Conservation (phyloP, 2,797 vertebrate species). For the Pseudomugil tenellus region DNA sequence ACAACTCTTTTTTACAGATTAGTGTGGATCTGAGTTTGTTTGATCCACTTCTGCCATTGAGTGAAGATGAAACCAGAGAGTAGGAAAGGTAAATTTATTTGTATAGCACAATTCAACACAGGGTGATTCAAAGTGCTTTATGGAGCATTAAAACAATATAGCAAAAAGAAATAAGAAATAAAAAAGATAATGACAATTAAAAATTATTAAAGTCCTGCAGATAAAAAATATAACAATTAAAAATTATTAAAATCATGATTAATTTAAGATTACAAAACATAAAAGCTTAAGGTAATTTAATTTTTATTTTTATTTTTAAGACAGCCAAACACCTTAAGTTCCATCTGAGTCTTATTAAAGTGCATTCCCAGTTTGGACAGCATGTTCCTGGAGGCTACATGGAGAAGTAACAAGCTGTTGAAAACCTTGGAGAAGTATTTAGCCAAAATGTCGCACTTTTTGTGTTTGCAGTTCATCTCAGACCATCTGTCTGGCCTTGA, state of each 20-base stretch:
- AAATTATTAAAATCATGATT: no score
- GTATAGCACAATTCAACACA: no score
- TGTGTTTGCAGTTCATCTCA: conserved; percentile 38
- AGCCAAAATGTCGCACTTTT: conserved; percentile 39
- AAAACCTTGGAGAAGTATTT: conserved; percentile 47
- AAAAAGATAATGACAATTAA: no score
- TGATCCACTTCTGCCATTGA: not conserved
- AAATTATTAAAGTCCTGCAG: no score
- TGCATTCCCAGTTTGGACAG: conserved; percentile 7
- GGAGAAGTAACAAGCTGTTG: conserved; percentile 6
- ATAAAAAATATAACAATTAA: no score
- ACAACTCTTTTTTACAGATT: conserved; percentile 20
- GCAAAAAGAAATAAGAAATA: no score
- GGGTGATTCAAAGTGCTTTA: no score
- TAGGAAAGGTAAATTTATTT: no score
- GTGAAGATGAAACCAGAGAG: not conserved
- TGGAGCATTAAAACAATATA: no score
- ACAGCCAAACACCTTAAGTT: not conserved
- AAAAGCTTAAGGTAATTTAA: no score
- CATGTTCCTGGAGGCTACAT: not conserved
- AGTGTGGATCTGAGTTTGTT: conserved; percentile 15
- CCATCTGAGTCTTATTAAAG: not conserved
- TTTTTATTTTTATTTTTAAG: no score
- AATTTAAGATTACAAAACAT: no score
- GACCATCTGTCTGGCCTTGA: conserved; percentile 69